These are phyloP conservation scores for Ailuropoda melanoleuca DNA, from an alignment of 2,113 vertebrate species.

Conservation along the genomic window DNA sequence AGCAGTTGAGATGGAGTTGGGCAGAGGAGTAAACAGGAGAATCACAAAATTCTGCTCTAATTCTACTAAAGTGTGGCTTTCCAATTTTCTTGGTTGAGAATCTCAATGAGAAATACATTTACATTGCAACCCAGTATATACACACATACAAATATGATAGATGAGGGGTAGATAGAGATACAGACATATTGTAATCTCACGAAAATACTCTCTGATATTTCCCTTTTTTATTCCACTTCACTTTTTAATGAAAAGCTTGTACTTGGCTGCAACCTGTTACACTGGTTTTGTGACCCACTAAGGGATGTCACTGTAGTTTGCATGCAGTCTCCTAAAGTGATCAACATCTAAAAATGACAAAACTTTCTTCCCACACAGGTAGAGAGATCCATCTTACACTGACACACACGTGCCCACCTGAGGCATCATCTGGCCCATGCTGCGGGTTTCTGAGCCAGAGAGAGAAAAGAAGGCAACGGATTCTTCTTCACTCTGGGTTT, in stretches of 20 bases:
- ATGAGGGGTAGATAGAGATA: neutral
- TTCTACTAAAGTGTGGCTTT: neutral
- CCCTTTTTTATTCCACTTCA: neutral
- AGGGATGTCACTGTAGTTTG: neutral
- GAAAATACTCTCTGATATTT: neutral
- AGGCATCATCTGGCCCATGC: neutral
- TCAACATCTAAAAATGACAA: neutral
- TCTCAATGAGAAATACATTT: neutral
- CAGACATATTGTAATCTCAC: neutral
- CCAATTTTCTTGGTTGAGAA: neutral
- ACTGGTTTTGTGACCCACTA: neutral
- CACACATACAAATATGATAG: neutral
- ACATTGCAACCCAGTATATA: neutral
- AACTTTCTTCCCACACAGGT: neutral
- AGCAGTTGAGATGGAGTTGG: neutral
- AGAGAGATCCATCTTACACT: neutral
- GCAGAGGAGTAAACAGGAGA: neutral
- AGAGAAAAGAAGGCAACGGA: neutral
- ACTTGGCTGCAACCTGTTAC: neutral
- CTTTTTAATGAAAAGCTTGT: conserved; percentile 27
- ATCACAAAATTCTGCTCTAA: neutral
- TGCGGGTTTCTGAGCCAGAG: neutral
- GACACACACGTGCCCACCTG: neutral
- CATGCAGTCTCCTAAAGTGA: neutral
- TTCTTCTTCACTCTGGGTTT: neutral